Evolutionary conservation across 2,888 invertebrate species (phyloP), one percentile per base, ranked within the genome.

Genomic region (Nomada lathburiana): DNA sequence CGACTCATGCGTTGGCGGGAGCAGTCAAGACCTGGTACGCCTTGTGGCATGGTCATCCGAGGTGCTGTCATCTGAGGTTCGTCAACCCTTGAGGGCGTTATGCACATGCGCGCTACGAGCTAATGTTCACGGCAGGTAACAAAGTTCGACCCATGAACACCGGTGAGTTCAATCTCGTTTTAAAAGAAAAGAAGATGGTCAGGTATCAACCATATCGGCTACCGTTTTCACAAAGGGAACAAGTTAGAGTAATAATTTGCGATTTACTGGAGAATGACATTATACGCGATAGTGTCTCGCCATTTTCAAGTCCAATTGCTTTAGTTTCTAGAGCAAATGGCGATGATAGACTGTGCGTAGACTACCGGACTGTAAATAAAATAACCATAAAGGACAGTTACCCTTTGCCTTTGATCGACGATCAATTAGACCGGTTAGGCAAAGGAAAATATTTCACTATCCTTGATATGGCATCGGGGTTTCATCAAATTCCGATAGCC

Each of bases 11-110:
- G 0, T 55, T 69, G 13, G 20, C 13, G 2, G 70, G 70, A 13
- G 18, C 70, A 4, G 70, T 50, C 3, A 71, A 71, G 23, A 60
- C 23, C 1, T 71, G 69, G 69, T 69, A 69, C 26, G 9, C 16
- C 2, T n/a, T 1, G 0, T 69, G 59, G 59, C 10, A 69, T 9
- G 70, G 60, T 9, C 26, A 60, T 50, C n/a, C 9, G 63, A 42
- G 20, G 18, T 0, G 42, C 4, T 2, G 20, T 9, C n/a, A n/a
- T 9, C 1, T 29, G 16, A 26, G 20, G 7, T 29, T 29, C 29
- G 29, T 29, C 29, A 29, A 29, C 29, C 7, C 29, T 29, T 42
- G 36, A 11, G 44, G 13, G 11, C 50, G 20, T 13, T 60, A 52
- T n/a, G n/a, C n/a, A n/a, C n/a, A 0, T 74, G 16, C 26, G 16